Evolutionary conservation across 2,797 vertebrate species (phyloP).

Genomic region (Malurus splendens): DNA sequence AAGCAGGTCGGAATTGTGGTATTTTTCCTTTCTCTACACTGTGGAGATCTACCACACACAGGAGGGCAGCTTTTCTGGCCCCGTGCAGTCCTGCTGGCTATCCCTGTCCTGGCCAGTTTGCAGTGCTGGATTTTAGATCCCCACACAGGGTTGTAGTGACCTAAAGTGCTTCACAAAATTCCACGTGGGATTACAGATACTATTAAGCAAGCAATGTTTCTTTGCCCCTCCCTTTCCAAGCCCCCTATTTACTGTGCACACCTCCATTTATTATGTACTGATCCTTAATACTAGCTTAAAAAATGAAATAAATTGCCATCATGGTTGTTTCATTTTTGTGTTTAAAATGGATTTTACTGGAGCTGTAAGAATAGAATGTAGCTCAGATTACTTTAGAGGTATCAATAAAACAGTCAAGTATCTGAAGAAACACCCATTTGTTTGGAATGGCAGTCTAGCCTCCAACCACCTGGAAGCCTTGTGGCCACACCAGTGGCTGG

Average conservation of each 20-base stretch:
- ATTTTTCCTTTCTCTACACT: not conserved
- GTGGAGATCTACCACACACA: not conserved
- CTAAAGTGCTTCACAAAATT: not conserved
- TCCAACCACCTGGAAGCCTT: not conserved
- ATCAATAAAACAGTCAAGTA: not conserved
- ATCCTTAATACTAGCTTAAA: not conserved
- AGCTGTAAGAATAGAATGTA: not conserved
- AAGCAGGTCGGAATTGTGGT: not conserved
- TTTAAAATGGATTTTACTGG: not conserved
- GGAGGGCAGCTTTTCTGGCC: not conserved
- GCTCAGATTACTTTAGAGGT: not conserved
- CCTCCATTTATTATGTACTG: not conserved
- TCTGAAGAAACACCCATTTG: not conserved
- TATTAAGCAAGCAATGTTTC: not conserved
- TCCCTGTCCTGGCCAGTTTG: not conserved
- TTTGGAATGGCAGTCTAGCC: not conserved
- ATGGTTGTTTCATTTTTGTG: not conserved
- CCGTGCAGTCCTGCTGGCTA: accelerated
- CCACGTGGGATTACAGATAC: not conserved
- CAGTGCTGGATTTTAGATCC: not conserved
- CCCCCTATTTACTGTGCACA: not conserved
- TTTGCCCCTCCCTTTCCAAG: not conserved
- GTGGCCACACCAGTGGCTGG: not conserved
- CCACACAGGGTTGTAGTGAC: not conserved
- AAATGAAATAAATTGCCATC: not conserved